Base-by-base conservation (phyloP, 2,888 invertebrate genomes). In the Camptogramma bilineatum region DNA sequence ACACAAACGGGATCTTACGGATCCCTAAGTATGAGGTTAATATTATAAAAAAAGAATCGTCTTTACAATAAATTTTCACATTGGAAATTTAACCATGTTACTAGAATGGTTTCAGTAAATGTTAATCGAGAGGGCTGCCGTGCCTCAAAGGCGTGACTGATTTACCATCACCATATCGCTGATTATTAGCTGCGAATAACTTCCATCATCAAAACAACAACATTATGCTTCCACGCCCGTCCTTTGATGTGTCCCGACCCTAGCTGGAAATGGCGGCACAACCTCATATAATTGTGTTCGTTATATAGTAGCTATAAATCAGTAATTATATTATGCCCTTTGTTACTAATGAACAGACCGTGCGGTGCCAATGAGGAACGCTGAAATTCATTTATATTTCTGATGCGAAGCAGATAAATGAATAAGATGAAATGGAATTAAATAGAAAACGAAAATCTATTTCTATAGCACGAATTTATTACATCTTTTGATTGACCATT, bases 231-330 rank as follows among this genome's bases (percentile, higher is more conserved):
- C 19, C 13, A 47, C 28, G 24, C 39, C 47, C 28, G 50, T 48
- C 50, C 52, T 61, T 68, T 69, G 63, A 65, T 69, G 62, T 68
- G 64, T 67, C 46, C 66, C 71, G 70, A 62, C 71, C 72, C 71
- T 73, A 71, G 76, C 73, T 73, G 72, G 72, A 72, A 78, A 74
- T 73, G 74, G 58, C 73, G 71, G 55, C 52, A 59, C 58, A 64
- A 47, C 54, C 57, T 59, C 66, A 72, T 80, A 82, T 83, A 84
- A 82, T 86, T 82, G 80, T 81, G 81, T 84, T 85, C 83, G 81
- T 85, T 83, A 81, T 28, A 81, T 82, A 82, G 84, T 82, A 79
- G 79, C 80, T 81, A 86, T 87, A 88, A 87, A 90, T 89, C 84
- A 85, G 83, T 88, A 85, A 89, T 87, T 85, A 83, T 86, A 84